Conservation (phyloP, 2,113 vertebrate species). For the Furnarius figulus region DNA sequence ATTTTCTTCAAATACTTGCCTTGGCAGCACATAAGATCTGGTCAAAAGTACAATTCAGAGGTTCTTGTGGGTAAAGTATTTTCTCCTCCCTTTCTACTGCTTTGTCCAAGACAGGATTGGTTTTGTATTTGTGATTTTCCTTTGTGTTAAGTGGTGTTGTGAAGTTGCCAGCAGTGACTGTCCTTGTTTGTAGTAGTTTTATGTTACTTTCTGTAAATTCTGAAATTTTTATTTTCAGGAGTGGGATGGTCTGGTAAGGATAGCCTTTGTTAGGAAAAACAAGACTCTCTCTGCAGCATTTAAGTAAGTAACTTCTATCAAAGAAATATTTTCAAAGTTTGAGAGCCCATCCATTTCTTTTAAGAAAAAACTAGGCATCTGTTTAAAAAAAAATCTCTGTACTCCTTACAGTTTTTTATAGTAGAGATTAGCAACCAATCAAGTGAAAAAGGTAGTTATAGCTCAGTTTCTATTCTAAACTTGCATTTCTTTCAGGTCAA, state of each 20-base stretch:
- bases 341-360: background rate
- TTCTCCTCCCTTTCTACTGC: background rate
- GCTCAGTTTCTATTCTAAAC: background rate
- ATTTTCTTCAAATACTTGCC: background rate
- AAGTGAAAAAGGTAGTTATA: background rate
- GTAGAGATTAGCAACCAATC: background rate
- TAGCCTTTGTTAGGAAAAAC: slow-evolving; percentile 98
- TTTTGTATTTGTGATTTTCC: background rate
- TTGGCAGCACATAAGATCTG: background rate
- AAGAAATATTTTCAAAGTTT: background rate
- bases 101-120: background rate
- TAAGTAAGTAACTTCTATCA: slow-evolving; percentile 84
- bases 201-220: background rate
- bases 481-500: slow-evolving; percentile 77
- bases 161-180: background rate
- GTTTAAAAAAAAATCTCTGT: background rate
- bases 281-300: slow-evolving; percentile 93
- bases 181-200: background rate
- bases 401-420: fast-evolving
- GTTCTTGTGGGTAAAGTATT: background rate
- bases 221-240: slow-evolving; percentile 79
- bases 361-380: background rate
- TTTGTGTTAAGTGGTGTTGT: background rate
- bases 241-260: slow-evolving; percentile 96
- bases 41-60: background rate